Conservation (phyloP, 2,888 invertebrate species). For the Steromphala cineraria region DNA sequence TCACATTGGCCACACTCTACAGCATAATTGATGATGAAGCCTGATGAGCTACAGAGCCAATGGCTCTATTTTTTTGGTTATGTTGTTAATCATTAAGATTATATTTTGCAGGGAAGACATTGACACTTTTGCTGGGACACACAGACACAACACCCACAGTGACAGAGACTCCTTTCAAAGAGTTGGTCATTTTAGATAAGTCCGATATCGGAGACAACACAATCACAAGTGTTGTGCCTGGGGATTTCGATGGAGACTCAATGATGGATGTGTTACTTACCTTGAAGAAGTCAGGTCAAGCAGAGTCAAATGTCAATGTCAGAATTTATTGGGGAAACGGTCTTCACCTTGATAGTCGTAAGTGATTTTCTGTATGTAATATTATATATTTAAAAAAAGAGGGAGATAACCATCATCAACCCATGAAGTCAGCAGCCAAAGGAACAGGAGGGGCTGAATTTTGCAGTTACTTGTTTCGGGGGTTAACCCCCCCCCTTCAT, state of each 20-base stretch:
- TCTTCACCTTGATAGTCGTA: background rate
- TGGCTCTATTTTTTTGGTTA: no score
- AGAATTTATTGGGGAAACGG: constrained; percentile 60
- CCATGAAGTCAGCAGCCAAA: no score
- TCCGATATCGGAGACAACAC: constrained; percentile 26
- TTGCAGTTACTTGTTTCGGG: no score
- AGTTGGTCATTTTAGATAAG: constrained; percentile 37
- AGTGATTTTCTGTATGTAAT: background rate
- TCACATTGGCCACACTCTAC: no score
- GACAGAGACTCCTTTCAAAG: constrained; percentile 36
- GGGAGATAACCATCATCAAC: no score
- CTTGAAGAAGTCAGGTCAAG: constrained; percentile 13
- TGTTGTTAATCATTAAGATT: background rate
- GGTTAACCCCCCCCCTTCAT: no score
- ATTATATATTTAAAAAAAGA: no score
- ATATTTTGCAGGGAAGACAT: constrained; percentile 46
- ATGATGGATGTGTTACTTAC: constrained; percentile 92
- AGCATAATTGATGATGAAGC: no score
- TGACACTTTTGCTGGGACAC: constrained; percentile 53
- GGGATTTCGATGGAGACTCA: constrained; percentile 96
- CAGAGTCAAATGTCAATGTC: constrained; percentile 33
- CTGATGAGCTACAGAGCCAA: no score
- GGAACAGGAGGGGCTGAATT: no score
- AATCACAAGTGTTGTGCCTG: constrained; percentile 88
- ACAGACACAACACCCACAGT: constrained; percentile 41